Conservation (phyloP, 2,797 vertebrate genomes). For the Anguilla marmorata region DNA sequence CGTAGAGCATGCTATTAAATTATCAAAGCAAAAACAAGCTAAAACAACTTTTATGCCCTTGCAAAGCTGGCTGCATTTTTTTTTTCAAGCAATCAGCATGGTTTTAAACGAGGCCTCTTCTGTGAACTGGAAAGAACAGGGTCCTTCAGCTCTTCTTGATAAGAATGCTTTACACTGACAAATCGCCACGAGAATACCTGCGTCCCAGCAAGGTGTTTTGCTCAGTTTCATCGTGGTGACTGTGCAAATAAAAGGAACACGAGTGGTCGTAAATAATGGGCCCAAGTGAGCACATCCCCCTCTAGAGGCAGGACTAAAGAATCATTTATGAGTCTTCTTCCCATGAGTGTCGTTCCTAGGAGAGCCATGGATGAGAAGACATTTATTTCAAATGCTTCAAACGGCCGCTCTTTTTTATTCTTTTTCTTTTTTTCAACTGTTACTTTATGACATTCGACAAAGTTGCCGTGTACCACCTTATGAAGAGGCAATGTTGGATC, state of each 20-base stretch:
- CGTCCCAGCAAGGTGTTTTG: background rate
- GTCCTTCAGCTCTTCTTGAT: background rate
- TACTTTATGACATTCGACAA: background rate
- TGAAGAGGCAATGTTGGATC: background rate
- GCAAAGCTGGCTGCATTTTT: background rate
- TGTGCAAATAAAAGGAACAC: constrained; percentile 1
- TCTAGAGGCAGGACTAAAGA: background rate
- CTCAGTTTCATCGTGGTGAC: background rate
- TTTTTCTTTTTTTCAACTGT: background rate
- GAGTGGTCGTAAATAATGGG: background rate
- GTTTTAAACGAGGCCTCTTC: background rate
- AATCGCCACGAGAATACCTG: background rate
- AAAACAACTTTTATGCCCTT: background rate
- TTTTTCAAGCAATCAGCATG: background rate
- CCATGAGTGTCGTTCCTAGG: background rate
- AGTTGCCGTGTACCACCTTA: background rate
- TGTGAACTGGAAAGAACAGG: background rate
- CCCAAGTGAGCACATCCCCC: background rate
- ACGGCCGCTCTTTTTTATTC: background rate
- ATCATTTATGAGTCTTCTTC: background rate
- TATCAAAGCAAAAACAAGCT: background rate
- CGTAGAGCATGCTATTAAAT: background rate
- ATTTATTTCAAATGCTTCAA: background rate
- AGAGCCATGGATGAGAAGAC: background rate
- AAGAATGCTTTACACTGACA: background rate